phyloP scores from a whole-genome alignment of 2,797 vertebrate genomes.

The Aldrovandia affinis region DNA sequence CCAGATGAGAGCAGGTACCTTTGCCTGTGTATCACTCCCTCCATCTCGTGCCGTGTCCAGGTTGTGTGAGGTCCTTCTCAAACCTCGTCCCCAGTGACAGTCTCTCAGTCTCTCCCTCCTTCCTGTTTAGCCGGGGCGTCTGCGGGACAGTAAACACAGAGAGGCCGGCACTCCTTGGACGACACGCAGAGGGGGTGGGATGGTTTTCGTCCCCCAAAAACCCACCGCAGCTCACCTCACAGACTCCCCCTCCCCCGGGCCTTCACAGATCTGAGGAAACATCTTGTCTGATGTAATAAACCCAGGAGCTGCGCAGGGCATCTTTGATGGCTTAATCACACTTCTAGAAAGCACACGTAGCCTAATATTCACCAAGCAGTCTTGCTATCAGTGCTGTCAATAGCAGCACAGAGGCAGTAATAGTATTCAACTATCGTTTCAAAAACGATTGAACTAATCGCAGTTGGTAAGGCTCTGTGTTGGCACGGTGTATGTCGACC shows the following conservation, averaged over 20 bases:
- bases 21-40: background rate
- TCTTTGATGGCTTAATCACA: background rate
- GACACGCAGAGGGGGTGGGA: slow-evolving; percentile 25
- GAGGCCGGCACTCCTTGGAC: slow-evolving; percentile 63
- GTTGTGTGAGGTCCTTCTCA: slow-evolving; percentile 41
- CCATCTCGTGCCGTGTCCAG: background rate
- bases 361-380: background rate
- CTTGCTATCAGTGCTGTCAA: background rate
- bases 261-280: background rate
- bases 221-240: background rate
- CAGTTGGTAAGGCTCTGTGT: too few species aligned
- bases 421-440: background rate
- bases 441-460: too few species aligned
- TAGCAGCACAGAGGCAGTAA: background rate
- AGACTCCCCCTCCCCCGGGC: too few species aligned
- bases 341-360: too few species aligned
- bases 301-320: background rate
- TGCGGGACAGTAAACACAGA: slow-evolving; percentile 83
- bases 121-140: slow-evolving; percentile 94
- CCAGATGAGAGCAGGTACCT: background rate
- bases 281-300: background rate
- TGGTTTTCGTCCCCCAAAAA: slow-evolving; percentile 23
- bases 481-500: too few species aligned
- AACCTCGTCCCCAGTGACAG: slow-evolving; percentile 75
- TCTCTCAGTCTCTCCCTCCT: slow-evolving; percentile 77